Base-by-base conservation (phyloP, 2,113 vertebrate species). In the Amphiprion ocellaris region DNA sequence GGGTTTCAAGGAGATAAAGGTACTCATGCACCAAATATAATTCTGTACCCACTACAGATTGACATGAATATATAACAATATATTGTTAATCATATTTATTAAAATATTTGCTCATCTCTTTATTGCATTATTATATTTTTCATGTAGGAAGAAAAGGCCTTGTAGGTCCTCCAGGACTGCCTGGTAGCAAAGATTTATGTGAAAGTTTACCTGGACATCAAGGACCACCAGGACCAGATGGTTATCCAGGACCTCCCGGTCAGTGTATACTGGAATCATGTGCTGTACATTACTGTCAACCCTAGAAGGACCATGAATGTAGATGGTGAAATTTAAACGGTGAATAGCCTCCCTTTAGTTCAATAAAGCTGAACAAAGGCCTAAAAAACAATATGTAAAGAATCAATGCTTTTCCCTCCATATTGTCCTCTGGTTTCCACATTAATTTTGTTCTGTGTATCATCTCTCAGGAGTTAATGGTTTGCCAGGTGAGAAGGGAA, bases 241-340 rank as follows among this genome's bases (percentile, higher is more conserved):
- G 92, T 9, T 17, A 19, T 62, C 44, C 68, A 54, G 93, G 93
- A 81, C 47, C 14, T 52, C 77, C 77, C 87, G 93, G 93, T 93
- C 39, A 79, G 84, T 77, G 21, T 67, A n/a, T n/a, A 30, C 9
- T 58, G 17, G 76, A 69, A 23, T 70, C 23, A 63, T 53, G 15
- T 46, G 44, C 59, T 66, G 21, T 58, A 19, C 11, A 64, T 82
- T 30, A 24, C 21, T 59, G 17, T 47, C 23, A 71, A 26, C 28
- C 33, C 69, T 23, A 49, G 52, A 67, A 4, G 21, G 26, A 53
- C 5, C 69, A 16, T 47, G 6, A 70, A 28, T 61, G 3, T 10
- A 47, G 37, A 58, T 44, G 15, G 15, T 71, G 19, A 74, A 30
- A 62, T 10, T 53, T 15, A 11, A 39, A 24, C n/a, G 7, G 24